Evolutionary conservation across 2,113 vertebrate species (phyloP).

Genomic region (Phycodurus eques): DNA sequence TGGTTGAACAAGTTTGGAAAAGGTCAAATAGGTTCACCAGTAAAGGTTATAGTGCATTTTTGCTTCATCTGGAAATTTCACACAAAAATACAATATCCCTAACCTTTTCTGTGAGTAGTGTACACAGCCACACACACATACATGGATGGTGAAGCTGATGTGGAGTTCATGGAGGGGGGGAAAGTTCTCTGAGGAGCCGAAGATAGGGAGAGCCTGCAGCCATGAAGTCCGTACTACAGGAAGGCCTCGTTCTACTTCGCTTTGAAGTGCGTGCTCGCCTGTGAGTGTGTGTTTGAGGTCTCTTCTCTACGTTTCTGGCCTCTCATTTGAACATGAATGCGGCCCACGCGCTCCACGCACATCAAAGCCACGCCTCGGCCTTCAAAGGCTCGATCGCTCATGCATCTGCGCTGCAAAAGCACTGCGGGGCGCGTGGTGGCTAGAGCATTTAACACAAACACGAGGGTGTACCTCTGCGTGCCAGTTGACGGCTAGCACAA

Average conservation of each 20-base stretch:
- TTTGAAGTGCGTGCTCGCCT: conserved; percentile 65
- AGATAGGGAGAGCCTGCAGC: conserved; percentile 52
- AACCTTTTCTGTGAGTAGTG: no score
- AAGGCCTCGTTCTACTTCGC: conserved; percentile 63
- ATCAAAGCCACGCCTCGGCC: conserved; percentile 69
- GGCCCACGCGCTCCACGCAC: conserved; percentile 56
- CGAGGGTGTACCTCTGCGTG: not conserved
- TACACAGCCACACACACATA: not conserved
- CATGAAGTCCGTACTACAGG: conserved; percentile 57
- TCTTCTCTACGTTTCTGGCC: conserved; percentile 64
- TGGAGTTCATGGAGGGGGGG: not conserved
- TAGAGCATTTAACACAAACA: conserved; percentile 16
- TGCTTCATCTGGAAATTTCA: no score
- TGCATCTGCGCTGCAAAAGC: conserved; percentile 51
- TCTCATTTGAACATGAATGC: conserved; percentile 79
- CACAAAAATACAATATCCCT: no score
- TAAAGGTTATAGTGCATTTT: no score
- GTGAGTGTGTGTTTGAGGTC: conserved; percentile 53
- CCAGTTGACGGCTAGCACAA: not conserved
- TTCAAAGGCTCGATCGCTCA: conserved; percentile 67
- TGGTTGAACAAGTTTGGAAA: no score
- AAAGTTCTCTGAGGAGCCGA: not conserved
- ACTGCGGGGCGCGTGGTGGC: conserved; percentile 44
- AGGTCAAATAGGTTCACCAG: no score
- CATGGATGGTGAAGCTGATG: conserved; percentile 30